Conservation (phyloP, 2,888 invertebrate species). For the Keiferia lycopersicella region DNA sequence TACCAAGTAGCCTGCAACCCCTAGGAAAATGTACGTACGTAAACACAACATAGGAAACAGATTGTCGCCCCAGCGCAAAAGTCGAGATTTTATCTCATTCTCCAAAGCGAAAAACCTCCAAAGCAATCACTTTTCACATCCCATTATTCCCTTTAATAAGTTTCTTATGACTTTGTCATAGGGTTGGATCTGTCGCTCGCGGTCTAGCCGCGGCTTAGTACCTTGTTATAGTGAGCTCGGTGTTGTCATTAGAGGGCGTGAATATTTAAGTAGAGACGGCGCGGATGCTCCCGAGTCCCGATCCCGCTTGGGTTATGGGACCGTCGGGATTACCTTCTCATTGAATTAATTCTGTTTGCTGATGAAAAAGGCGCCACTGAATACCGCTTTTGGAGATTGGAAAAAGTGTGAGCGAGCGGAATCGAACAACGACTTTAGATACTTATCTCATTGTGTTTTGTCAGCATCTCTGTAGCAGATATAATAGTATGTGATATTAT, state of each 20-base stretch:
- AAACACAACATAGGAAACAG: slow-evolving; percentile 16
- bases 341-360: slow-evolving; percentile 69
- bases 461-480: neutral
- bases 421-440: neutral
- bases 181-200: slow-evolving; percentile 40
- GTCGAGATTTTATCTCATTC: slow-evolving; percentile 28
- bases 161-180: slow-evolving; percentile 26
- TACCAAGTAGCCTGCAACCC: slow-evolving; percentile 8
- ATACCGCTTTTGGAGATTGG: slow-evolving; percentile 44
- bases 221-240: slow-evolving; percentile 61
- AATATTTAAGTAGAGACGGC: slow-evolving; percentile 73
- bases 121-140: slow-evolving; percentile 32
- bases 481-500: neutral
- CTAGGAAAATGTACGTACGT: slow-evolving; percentile 3
- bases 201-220: slow-evolving; percentile 49
- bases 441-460: neutral
- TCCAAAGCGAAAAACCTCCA: slow-evolving; percentile 29
- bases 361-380: slow-evolving; percentile 57
- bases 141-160: slow-evolving; percentile 18
- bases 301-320: slow-evolving; percentile 61
- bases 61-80: slow-evolving; percentile 22
- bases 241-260: slow-evolving; percentile 75
- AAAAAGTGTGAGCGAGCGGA: slow-evolving; percentile 39
- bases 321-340: slow-evolving; percentile 68
- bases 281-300: slow-evolving; percentile 55